Evolutionary conservation across 1,140 invertebrate species (phyloP).

Genomic region (Meloidogyne exigua): DNA sequence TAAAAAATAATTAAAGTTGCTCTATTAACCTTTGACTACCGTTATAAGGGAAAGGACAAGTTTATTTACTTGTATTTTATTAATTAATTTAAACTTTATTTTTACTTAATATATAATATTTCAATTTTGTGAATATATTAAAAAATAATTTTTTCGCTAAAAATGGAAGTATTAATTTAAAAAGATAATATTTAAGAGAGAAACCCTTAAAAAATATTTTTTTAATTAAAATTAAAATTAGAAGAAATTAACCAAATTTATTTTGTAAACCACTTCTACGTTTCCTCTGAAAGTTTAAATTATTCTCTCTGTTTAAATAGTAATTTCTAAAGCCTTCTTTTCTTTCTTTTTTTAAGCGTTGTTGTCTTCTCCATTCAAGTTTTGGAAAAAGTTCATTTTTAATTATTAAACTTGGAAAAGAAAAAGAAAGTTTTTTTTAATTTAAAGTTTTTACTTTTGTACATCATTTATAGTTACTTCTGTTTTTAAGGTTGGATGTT

Average conservation of each 20-base stretch:
- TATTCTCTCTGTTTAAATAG: not conserved
- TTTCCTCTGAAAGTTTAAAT: slow-evolving; percentile 15
- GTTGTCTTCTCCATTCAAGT: slow-evolving; percentile 19
- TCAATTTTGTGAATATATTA: no score
- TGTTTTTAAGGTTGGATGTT: slow-evolving; percentile 37
- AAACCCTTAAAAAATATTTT: no score
- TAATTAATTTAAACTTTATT: no score
- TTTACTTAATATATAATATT: no score
- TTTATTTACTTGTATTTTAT: no score
- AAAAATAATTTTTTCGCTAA: no score
- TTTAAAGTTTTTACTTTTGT: slow-evolving; percentile 40
- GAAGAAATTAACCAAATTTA: not conserved
- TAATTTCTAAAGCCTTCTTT: not conserved
- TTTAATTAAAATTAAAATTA: no score
- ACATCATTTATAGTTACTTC: slow-evolving; percentile 58
- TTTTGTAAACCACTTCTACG: not conserved
- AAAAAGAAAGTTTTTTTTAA: not conserved
- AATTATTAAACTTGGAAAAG: slow-evolving; percentile 3
- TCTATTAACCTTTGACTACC: not conserved
- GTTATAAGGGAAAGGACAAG: no score
- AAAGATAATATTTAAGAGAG: no score
- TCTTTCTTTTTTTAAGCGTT: not conserved
- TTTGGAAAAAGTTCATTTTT: slow-evolving; percentile 5
- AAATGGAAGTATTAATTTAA: no score
- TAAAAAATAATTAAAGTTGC: slow-evolving; percentile 10